Base-by-base conservation (phyloP, 2,113 vertebrate genomes). In the Phaetusa simplex region DNA sequence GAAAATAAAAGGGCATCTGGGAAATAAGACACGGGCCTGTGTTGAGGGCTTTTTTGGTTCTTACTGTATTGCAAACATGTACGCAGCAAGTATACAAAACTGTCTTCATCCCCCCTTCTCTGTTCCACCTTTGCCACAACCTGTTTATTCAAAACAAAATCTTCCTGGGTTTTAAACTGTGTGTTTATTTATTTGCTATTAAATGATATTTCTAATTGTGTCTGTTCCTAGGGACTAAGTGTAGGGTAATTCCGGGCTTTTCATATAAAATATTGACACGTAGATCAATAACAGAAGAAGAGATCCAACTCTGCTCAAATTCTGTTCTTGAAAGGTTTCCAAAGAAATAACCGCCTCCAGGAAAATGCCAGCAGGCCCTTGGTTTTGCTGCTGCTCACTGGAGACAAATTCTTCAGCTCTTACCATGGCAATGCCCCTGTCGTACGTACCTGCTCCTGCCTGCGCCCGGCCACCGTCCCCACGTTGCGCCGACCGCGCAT, bases 1-100 rank as follows among this genome's bases (percentile, higher is more conserved):
- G 92, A 90, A 88, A 91, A 92, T 90, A 95, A 94, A 92, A 97
- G 88, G 86, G 79, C 88, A 82, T 88, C 89, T 96, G 85, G 95
- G 95, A 93, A 96, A 93, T 95, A 82, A 95, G 94, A 80, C 62
- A 45, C 62, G 42, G 73, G 29, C 50, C 45, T 71, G 8, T 26
- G 58, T 16, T 22, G 66, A 94, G 53, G 38, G 32, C 36, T 64
- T 56, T 78, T 70, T 86, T 61, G 11, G 22, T 92, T 82, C 69
- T 72, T 76, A 53, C 88, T 87, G 70, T 82, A 64, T 34, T 74
- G 88, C 72, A 78, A 77, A 77, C 32, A 23, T 26, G 13, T 7
- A 62, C 9, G n/a, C 40, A 74, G 5, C 36, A 53, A 85, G 23
- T 24, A 9, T 14, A 69, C 24, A 49, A 53, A 85, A 61, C 49